Conservation (phyloP, 2,113 vertebrate genomes). For the Urocitellus parryii region DNA sequence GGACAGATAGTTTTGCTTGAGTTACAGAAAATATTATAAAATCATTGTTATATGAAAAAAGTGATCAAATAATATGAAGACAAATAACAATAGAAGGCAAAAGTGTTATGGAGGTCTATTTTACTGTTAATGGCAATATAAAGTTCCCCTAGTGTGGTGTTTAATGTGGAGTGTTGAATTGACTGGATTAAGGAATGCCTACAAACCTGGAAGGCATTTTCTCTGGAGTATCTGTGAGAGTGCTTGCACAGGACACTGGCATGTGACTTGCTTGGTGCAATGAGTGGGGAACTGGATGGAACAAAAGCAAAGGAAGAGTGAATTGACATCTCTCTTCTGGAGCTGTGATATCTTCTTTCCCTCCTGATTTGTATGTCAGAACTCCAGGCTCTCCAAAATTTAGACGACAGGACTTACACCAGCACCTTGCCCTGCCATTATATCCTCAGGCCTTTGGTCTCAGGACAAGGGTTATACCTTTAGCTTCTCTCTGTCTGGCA, state of each 20-base stretch:
- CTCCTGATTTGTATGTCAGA: not conserved
- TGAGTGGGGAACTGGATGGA: not conserved
- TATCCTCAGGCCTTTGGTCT: not conserved
- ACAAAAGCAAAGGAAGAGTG: not conserved
- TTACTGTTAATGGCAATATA: not conserved
- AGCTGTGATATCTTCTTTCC: not conserved
- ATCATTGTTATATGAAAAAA: not conserved
- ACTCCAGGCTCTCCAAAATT: not conserved
- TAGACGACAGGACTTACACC: not conserved
- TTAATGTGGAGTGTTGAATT: not conserved
- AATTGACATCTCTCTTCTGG: not conserved
- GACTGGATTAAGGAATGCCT: no score
- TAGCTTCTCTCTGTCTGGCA: not conserved
- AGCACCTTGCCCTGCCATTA: no score
- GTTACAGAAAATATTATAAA: no score
- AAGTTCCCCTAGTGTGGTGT: not conserved
- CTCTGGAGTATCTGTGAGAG: not conserved
- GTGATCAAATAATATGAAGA: not conserved
- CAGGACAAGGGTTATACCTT: not conserved
- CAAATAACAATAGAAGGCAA: not conserved
- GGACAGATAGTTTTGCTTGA: not conserved
- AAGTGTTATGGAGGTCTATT: not conserved
- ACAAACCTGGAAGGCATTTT: no score
- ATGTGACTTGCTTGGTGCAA: no score
- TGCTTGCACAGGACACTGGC: not conserved